A percentile compares a stretch with the other conserved stretches of the same genome.
phyloP scores from a whole-genome alignment of 2,797 vertebrate species.

The Psittacula derbiana region DNA sequence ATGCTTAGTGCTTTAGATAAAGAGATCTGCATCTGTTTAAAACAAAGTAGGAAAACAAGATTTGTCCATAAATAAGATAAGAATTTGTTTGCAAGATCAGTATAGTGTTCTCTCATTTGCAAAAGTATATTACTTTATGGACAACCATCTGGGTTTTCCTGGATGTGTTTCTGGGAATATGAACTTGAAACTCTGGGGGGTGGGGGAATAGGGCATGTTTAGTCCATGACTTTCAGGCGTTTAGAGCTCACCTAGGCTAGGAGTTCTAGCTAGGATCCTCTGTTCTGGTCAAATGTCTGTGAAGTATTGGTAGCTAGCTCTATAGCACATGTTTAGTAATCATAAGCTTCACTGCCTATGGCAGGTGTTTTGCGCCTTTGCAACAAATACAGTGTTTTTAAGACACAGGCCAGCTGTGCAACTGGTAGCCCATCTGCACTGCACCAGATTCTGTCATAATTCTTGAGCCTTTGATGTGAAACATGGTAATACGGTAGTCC shows the following conservation, averaged over 20 bases:
- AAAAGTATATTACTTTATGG: neutral
- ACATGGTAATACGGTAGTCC: neutral
- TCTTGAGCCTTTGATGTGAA: neutral
- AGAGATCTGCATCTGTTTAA: neutral
- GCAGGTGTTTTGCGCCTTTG: neutral
- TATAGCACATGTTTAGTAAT: accelerated
- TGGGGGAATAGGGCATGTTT: too few relatives aligned
- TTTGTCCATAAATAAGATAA: neutral
- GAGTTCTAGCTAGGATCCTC: neutral
- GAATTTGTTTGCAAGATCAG: neutral
- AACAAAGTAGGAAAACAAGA: neutral
- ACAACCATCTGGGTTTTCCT: neutral
- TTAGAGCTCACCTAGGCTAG: neutral
- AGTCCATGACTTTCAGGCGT: neutral
- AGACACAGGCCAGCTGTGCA: neutral
- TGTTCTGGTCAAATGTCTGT: neutral
- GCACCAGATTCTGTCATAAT: neutral
- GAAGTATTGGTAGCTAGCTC: neutral
- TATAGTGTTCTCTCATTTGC: neutral
- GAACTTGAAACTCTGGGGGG: neutral
- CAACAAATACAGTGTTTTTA: neutral
- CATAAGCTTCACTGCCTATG: neutral
- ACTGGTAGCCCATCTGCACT: neutral
- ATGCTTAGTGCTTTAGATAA: neutral
- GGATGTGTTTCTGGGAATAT: neutral